phyloP scores from a whole-genome alignment of 2,797 vertebrate species.

The Silurus lanzhouensis region DNA sequence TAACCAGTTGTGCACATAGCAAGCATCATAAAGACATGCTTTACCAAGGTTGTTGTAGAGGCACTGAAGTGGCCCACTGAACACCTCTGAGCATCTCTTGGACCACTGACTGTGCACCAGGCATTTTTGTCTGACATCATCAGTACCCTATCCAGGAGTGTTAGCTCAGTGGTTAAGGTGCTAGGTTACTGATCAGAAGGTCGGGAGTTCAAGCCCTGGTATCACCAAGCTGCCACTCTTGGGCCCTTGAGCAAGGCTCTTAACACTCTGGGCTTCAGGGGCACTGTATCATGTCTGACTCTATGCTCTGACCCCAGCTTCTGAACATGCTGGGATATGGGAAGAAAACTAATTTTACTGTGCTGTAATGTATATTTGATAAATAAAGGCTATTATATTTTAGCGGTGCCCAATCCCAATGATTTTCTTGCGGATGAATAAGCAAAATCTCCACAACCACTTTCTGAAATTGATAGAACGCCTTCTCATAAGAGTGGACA shows the following conservation, averaged over 20 bases:
- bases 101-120: not conserved
- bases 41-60: not conserved
- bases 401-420: not conserved
- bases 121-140: not conserved
- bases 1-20: not conserved
- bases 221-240: no score
- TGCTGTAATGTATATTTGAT: no score
- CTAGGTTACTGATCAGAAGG: no score
- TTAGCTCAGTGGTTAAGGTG: no score
- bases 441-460: not conserved
- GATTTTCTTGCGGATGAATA: not conserved
- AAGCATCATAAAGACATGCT: not conserved
- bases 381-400: no score
- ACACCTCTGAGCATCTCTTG: not conserved
- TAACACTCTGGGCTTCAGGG: no score
- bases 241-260: no score
- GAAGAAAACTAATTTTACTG: no score
- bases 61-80: not conserved
- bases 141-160: not conserved
- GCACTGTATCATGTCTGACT: no score
- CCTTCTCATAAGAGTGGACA: not conserved
- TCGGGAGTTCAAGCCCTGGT: no score
- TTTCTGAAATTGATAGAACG: not conserved
- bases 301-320: no score
- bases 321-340: no score